Base-by-base conservation (phyloP, 1,140 invertebrate genomes). In the Sarcophaga peregrina region DNA sequence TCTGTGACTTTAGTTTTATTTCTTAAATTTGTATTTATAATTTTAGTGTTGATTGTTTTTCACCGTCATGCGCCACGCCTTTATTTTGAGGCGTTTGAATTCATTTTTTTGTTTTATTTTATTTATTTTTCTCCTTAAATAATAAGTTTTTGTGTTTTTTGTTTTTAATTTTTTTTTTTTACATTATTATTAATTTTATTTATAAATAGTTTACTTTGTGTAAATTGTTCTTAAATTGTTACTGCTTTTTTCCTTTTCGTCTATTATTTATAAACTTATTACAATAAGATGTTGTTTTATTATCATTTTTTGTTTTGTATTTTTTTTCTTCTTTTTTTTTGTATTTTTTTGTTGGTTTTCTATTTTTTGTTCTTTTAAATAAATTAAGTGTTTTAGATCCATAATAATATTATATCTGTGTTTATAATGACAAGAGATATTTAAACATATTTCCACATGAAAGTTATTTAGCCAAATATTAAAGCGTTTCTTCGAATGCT, bases 401-500 rank as follows among this genome's bases (percentile, higher is more conserved):
- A 81, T 83, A 82, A 74, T 82, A 80, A 85, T 85, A 83, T 82
- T 85, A 83, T 37, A 37, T 81, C 83, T 81, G 37, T 81, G 80
- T 72, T 82, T 82, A 84, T 45, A 85, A 81, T 20, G 25, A 62
- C 47, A 76, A 50, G 74, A 76, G 46, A 78, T 52, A 78, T 50
- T 46, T 62, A 8, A 81, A 72, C 80, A 81, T n/a, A 37, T 47
- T 78, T 13, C 75, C 47, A 50, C 11, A 25, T 78, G 17, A 50
- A 78, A 78, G 75, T 78, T 78, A 78, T 78, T 78, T 78, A 78
- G 75, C 75, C 75, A 78, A 82, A 82, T 82, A 84, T 88, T 96
- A 96, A 93, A 97, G 94, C 72, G 96, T 96, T 92, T 98, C 96
- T 92, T 99, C 98, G 91, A 99, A 99, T 82, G 96, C 97, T 88